Evolutionary conservation across 2,888 invertebrate genomes (phyloP), one percentile per base, ranked within the genome.

Genomic region (Galeruca laticollis): DNA sequence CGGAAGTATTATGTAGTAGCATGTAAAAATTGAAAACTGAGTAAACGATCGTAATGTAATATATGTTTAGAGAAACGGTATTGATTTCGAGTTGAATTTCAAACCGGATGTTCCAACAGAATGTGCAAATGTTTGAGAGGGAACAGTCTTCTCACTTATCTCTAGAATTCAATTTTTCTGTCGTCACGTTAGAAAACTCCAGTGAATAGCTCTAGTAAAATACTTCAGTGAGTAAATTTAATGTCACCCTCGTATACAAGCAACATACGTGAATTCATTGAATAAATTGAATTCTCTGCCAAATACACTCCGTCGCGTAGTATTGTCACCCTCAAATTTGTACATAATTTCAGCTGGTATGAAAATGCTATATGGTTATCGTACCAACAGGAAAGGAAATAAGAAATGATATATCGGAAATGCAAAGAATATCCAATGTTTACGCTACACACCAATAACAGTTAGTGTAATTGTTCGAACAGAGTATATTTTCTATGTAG

Each of bases 271-370:
- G 47, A 47, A 47, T 47, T 47, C 47, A 47, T 47, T 47, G 47
- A 47, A 47, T 47, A 47, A 47, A 47, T 47, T 47, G 47, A 47
- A 47, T 47, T 47, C 47, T 18, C 47, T 47, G 47, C 47, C 47
- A 47, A 47, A 47, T 47, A 47, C 47, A 47, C 18, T 47, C 15
- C 47, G 47, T 18, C 47, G 47, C 18, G 47, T 47, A 15, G 47
- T 47, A 47, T 47, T 47, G 47, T 47, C 47, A 47, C 47, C 47
- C 47, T 47, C 47, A 47, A 47, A 15, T 47, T 47, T 47, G 47
- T 18, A 47, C 47, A 47, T 47, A 47, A 47, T 47, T 47, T n/a
- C n/a, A n/a, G n/a, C n/a, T 47, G 47, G 47, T 47, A 47, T 47
- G 15, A 47, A 47, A 18, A 47, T 47, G 47, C 47, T 47, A 18